These are phyloP conservation scores for Trachurus trachurus DNA, from an alignment of 2,797 vertebrate species.

Conservation along the genomic window DNA sequence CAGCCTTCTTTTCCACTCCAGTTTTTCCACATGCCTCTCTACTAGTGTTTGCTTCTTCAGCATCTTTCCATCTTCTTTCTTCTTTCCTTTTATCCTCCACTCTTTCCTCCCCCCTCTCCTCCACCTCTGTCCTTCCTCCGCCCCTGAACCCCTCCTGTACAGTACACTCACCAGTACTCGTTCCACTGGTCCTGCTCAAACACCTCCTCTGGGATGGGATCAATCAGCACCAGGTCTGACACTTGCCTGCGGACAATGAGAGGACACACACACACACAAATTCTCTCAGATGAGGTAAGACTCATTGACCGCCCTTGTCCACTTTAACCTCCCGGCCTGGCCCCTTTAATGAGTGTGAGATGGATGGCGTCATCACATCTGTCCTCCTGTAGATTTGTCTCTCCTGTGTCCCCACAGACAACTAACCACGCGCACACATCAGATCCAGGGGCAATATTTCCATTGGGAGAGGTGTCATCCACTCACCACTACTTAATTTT, in stretches of 20 bases:
- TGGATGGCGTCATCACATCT: constrained; percentile 44
- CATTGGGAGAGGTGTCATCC: constrained; percentile 69
- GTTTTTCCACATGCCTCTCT: constrained; percentile 21
- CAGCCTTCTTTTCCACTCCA: constrained; percentile 12
- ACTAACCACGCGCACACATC: constrained; percentile 54
- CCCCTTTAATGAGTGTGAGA: constrained; percentile 60
- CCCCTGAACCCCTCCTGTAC: constrained; percentile 28
- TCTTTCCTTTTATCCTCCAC: not conserved
- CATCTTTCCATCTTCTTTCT: constrained; percentile 24
- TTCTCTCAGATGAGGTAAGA: constrained; percentile 50
- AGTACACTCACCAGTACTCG: constrained; percentile 87
- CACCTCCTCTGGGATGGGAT: constrained; percentile 88
- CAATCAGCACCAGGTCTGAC: constrained; percentile 88
- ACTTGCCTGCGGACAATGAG: constrained; percentile 84
- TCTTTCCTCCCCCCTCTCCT: not conserved
- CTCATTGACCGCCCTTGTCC: constrained; percentile 54
- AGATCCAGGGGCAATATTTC: constrained; percentile 71
- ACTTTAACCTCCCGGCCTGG: constrained; percentile 43
- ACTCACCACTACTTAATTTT: constrained; percentile 72
- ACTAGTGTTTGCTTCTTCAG: constrained; percentile 28
- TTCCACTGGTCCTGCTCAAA: constrained; percentile 86
- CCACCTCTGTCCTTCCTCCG: constrained; percentile 8
- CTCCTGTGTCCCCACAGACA: constrained; percentile 47
- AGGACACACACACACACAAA: constrained; percentile 53
- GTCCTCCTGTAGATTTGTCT: constrained; percentile 45